Evolutionary conservation across 2,888 invertebrate species (phyloP).

Genomic region (Linyphia triangularis): DNA sequence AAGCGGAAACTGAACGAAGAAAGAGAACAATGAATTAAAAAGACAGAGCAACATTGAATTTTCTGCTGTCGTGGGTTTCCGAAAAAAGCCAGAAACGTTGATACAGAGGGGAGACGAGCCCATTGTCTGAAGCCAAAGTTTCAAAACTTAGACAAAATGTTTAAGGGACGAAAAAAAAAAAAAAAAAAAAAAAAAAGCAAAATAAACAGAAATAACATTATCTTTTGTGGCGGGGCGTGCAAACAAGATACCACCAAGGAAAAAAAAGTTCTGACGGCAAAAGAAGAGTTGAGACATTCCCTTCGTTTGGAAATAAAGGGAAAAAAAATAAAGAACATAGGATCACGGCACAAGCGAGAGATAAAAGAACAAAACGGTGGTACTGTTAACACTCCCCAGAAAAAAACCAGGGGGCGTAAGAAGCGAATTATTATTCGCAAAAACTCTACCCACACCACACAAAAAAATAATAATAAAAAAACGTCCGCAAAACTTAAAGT

Average conservation of each 20-base stretch:
- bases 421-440: conserved; percentile 54
- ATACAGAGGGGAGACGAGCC: background rate
- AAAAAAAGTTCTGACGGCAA: background rate
- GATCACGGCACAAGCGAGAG: conserved; percentile 8
- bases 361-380: conserved; percentile 18
- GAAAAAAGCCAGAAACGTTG: conserved; percentile 7
- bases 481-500: background rate
- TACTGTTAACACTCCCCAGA: conserved; percentile 18
- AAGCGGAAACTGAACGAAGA: background rate
- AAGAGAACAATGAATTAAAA: conserved; percentile 17
- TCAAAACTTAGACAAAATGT: conserved; percentile 54
- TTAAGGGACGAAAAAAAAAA: conserved; percentile 3
- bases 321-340: conserved; percentile 11
- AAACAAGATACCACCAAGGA: conserved; percentile 59
- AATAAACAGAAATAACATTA: conserved; percentile 55
- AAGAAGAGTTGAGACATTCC: background rate
- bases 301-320: conserved; percentile 4
- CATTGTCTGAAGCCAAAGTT: conserved; percentile 54
- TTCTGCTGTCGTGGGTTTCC: background rate
- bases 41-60: conserved; percentile 12
- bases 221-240: conserved; percentile 54
- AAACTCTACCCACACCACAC: background rate
- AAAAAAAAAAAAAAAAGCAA: conserved; percentile 19
- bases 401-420: background rate
- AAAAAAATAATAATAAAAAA: conserved; percentile 13